Base-by-base conservation (phyloP, 1,140 invertebrate species). In the Aplysia californica region DNA sequence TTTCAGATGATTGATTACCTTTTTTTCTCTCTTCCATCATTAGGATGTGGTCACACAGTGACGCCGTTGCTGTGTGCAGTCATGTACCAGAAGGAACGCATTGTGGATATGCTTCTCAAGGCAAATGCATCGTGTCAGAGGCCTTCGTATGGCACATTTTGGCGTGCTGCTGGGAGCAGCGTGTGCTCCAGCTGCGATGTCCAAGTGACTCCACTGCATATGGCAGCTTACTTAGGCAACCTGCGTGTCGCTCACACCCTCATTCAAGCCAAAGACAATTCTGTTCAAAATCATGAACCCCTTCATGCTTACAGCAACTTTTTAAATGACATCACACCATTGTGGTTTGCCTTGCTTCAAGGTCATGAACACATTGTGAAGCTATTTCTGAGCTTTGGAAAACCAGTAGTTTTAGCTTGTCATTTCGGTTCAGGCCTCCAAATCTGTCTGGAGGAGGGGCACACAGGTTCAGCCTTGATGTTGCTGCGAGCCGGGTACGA, bases 151-250 rank as follows among this genome's bases (percentile, higher is more conserved):
- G 71, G 77, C 5, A 65, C 71, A 3, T 78, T 78, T 23, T 78
- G 71, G 71, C 55, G 61, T 31, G 67, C 64, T 2, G 59, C 71
- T 26, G 61, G 3, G 23, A 50, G 55, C 5, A 73, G 77, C 36
- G 77, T 73, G 6, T 78, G 77, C 66, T 78, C 77, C 26, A 66
- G 55, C 35, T 78, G 77, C 65, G 77, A 78, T 29, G 35, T 78
- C 15, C 35, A 67, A 31, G 58, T 78, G 10, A 78, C 56, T 36
- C 55, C 72, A 36, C 39, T 78, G 3, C 77, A 78, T 55, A 74
- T 78, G 39, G 72, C 71, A 26, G 77, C 77, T 29, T 78, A 78
- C 55, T 15, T 69, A 18, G 77, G 77, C 41, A 66, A 75, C 26
- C 41, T 74, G 15, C 21, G 65, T 6, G 29, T 75, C 15, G 41